phyloP scores from a whole-genome alignment of 1,140 invertebrate species.

The Nasonia vitripennis region DNA sequence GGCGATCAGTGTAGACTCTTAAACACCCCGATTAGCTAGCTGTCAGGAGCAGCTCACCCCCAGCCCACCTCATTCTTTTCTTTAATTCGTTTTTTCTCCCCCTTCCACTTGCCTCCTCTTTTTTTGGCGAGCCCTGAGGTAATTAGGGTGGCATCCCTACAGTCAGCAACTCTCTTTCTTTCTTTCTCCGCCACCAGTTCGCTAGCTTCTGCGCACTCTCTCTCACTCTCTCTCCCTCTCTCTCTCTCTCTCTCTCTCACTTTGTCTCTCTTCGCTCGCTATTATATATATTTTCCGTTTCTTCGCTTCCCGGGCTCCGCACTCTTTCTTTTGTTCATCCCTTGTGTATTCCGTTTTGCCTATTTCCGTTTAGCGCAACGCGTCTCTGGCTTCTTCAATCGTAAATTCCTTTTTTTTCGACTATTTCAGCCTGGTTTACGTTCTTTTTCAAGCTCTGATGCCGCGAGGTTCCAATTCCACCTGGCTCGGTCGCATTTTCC shows the following conservation, averaged over 20 bases:
- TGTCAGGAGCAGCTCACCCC: slow-evolving; percentile 74
- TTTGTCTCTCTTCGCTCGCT: background rate
- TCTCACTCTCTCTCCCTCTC: slow-evolving; percentile 31
- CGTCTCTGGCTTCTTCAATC: background rate
- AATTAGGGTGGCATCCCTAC: slow-evolving; percentile 74
- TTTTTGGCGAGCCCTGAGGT: slow-evolving; percentile 70
- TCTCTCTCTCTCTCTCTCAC: background rate
- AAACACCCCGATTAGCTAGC: slow-evolving; percentile 76
- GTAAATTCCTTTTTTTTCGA: too few relatives aligned
- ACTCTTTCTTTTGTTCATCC: slow-evolving; percentile 35
- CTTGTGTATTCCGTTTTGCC: background rate
- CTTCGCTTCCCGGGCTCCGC: background rate
- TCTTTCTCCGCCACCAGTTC: background rate
- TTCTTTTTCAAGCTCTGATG: too few relatives aligned
- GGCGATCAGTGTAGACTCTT: slow-evolving; percentile 75
- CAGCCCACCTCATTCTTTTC: slow-evolving; percentile 74
- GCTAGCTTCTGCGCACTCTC: background rate
- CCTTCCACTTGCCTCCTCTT: slow-evolving; percentile 47
- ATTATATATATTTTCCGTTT: slow-evolving; percentile 31
- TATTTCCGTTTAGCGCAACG: background rate
- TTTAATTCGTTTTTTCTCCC: slow-evolving; percentile 71
- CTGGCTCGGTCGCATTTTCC: too few relatives aligned
- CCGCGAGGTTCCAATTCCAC: too few relatives aligned
- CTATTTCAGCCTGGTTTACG: too few relatives aligned
- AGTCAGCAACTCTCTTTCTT: slow-evolving; percentile 60